These are phyloP conservation scores for Xenopus laevis DNA, from an alignment of 2,113 vertebrate species.

Conservation along the genomic window DNA sequence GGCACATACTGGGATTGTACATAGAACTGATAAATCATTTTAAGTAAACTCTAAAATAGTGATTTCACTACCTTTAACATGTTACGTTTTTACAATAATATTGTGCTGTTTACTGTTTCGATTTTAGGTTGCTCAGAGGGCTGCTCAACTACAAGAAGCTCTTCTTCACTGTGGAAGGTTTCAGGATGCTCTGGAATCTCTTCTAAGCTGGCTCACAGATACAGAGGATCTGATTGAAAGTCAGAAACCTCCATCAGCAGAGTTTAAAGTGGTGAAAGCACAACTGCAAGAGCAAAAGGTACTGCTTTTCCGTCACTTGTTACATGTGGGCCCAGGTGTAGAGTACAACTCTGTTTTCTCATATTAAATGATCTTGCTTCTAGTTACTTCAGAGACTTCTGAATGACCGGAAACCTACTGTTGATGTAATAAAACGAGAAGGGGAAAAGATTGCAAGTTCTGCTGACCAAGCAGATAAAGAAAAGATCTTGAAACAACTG, in stretches of 20 bases:
- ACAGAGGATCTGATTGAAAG: constrained; percentile 93
- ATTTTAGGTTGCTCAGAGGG: constrained; percentile 84
- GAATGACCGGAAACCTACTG: constrained; percentile 87
- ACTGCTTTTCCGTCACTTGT: constrained; percentile 43
- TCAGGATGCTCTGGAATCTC: constrained; percentile 93
- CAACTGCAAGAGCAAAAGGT: constrained; percentile 98
- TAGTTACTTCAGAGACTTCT: constrained; percentile 92
- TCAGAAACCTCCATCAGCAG: constrained; percentile 91
- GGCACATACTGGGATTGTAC: no score
- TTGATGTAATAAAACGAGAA: constrained; percentile 90
- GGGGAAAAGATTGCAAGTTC: constrained; percentile 86
- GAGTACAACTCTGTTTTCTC: no score
- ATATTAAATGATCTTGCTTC: constrained; percentile 25
- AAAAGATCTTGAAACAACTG: constrained; percentile 87
- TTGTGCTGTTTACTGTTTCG: no score
- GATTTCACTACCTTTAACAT: no score
- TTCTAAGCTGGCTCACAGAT: constrained; percentile 93
- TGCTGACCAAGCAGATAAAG: constrained; percentile 83
- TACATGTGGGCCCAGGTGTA: no score
- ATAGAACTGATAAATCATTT: no score
- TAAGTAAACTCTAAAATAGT: no score
- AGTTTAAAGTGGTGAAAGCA: constrained; percentile 97
- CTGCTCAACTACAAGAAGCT: constrained; percentile 89
- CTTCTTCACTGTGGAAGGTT: constrained; percentile 92
- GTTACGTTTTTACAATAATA: no score